Percentiles rank a stretch among this genome's conserved stretches.
Conservation (phyloP, 2,888 invertebrate species). For the Meiosimyza platycephala region DNA sequence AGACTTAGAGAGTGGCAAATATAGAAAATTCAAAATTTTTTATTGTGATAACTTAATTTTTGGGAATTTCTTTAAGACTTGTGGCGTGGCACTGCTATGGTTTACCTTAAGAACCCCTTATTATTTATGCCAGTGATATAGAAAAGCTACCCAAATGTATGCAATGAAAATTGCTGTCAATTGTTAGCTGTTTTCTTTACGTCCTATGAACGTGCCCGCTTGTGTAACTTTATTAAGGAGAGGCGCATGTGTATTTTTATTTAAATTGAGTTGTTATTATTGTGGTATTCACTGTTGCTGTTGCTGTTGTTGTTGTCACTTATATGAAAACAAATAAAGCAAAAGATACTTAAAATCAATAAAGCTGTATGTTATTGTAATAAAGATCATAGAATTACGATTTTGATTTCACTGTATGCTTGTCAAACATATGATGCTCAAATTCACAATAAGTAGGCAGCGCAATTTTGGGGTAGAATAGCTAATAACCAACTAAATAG, state of each 20-base stretch:
- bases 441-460: not conserved
- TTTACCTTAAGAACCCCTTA: constrained; percentile 1
- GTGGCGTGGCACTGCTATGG: not conserved
- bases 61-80: not conserved
- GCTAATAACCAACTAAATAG: no score
- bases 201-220: not conserved
- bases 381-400: constrained; percentile 34
- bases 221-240: not conserved
- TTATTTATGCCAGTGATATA: constrained; percentile 23
- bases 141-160: constrained; percentile 17
- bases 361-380: constrained; percentile 1
- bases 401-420: constrained; percentile 54
- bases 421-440: constrained; percentile 50
- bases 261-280: not conserved
- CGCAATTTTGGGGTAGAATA: no score
- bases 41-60: not conserved
- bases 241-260: not conserved
- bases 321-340: no score
- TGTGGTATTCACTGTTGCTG: no score
- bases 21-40: not conserved
- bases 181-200: not conserved
- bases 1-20: not conserved
- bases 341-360: constrained; percentile 26
- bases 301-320: no score
- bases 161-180: constrained; percentile 4